phyloP scores from a whole-genome alignment of 2,888 invertebrate species.

The Scaptomyza parva region DNA sequence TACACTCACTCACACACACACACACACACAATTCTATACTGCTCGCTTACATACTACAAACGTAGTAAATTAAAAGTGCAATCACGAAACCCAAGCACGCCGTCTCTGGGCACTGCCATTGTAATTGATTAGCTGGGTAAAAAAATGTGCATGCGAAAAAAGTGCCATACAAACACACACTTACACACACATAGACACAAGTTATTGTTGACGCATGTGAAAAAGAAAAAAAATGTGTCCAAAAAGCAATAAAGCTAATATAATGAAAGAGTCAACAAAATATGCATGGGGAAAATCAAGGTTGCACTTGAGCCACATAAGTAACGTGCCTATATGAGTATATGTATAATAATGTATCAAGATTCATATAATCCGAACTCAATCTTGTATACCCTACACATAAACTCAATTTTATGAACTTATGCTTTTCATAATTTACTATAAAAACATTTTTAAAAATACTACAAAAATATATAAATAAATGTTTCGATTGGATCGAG shows the following conservation, averaged over 20 bases:
- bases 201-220: slow-evolving; percentile 76
- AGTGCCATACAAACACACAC: slow-evolving; percentile 29
- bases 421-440: not conserved
- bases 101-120: slow-evolving; percentile 61
- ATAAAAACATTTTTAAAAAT: not conserved
- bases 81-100: slow-evolving; percentile 73
- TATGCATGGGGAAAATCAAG: slow-evolving; percentile 71
- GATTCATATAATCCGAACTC: slow-evolving; percentile 36
- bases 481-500: slow-evolving; percentile 13
- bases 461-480: not conserved
- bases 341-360: slow-evolving; percentile 22
- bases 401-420: not conserved
- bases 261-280: slow-evolving; percentile 53
- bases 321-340: slow-evolving; percentile 73
- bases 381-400: slow-evolving; percentile 2
- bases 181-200: slow-evolving; percentile 56
- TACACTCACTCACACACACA: too few relatives aligned
- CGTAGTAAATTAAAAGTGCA: slow-evolving; percentile 78
- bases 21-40: not conserved
- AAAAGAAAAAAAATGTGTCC: slow-evolving; percentile 46
- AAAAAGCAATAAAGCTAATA: slow-evolving; percentile 24
- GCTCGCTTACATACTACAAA: slow-evolving; percentile 42
- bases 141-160: slow-evolving; percentile 58
- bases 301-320: slow-evolving; percentile 64
- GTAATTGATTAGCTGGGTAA: slow-evolving; percentile 71